phyloP scores from a whole-genome alignment of 2,113 vertebrate genomes.

The Microtus montanus region DNA sequence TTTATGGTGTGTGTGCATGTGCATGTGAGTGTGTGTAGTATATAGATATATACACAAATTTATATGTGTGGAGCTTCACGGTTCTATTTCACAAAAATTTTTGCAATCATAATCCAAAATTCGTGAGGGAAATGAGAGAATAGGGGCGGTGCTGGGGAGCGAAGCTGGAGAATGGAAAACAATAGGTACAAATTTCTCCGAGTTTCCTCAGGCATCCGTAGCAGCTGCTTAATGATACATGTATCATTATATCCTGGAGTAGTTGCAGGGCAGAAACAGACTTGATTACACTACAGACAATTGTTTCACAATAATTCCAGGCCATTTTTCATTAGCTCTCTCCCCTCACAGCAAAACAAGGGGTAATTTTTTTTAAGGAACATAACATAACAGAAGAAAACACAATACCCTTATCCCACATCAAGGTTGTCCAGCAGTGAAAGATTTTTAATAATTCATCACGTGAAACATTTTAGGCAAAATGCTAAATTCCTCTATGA shows the following conservation, averaged over 20 bases:
- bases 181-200: conserved; percentile 90
- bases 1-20: neutral
- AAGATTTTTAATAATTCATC: conserved; percentile 92
- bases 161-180: conserved; percentile 85
- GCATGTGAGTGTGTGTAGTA: neutral
- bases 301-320: conserved; percentile 92
- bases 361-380: conserved; percentile 87
- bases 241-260: conserved; percentile 92
- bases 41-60: neutral
- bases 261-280: conserved; percentile 92
- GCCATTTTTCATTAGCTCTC: conserved; percentile 92
- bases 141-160: conserved; percentile 72
- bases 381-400: conserved; percentile 80
- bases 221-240: conserved; percentile 93
- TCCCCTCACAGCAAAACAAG: conserved; percentile 89
- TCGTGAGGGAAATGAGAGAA: conserved; percentile 77
- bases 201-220: conserved; percentile 89
- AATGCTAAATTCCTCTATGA: conserved; percentile 86
- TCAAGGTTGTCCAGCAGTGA: conserved; percentile 87
- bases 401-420: conserved; percentile 84
- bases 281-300: conserved; percentile 94
- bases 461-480: conserved; percentile 86
- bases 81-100: conserved; percentile 48
- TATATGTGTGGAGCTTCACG: conserved; percentile 12
- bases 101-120: conserved; percentile 79